phyloP scores from a whole-genome alignment of 2,888 invertebrate species.

The Smittia sp. region DNA sequence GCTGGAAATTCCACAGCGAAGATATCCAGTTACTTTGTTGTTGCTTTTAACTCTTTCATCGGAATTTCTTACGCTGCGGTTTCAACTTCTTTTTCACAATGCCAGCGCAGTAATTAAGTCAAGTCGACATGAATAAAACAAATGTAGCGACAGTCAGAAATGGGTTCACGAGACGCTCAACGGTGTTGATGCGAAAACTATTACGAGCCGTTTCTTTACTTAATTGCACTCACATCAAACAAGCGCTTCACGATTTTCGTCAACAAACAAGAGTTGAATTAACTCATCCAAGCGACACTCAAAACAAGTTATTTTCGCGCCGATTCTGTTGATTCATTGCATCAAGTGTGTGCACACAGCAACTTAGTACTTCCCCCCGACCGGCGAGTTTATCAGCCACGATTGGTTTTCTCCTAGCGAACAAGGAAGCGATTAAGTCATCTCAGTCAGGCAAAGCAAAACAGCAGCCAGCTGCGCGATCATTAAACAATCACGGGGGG shows the following conservation, averaged over 20 bases:
- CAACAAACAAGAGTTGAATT: background rate
- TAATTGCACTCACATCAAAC: background rate
- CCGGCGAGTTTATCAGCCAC: background rate
- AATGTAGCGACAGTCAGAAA: background rate
- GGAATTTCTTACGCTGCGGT: background rate
- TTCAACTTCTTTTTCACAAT: background rate
- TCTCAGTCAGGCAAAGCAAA: background rate
- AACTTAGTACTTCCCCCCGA: background rate
- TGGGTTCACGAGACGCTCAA: background rate
- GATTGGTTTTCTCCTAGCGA: background rate
- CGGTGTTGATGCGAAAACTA: background rate
- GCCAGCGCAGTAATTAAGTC: background rate
- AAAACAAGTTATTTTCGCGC: too few species aligned
- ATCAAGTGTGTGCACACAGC: too few species aligned
- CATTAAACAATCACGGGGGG: background rate
- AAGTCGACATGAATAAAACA: background rate
- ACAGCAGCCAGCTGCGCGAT: background rate
- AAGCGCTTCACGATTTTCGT: background rate
- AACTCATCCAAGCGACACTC: slow-evolving; percentile 13
- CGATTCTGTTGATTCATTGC: too few species aligned
- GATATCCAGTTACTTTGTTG: background rate
- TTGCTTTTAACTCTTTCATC: background rate
- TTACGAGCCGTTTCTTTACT: background rate
- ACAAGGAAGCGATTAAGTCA: background rate
- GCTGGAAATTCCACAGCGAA: background rate